Evolutionary conservation across 2,797 vertebrate species (phyloP).

Genomic region (Psittacula derbiana): DNA sequence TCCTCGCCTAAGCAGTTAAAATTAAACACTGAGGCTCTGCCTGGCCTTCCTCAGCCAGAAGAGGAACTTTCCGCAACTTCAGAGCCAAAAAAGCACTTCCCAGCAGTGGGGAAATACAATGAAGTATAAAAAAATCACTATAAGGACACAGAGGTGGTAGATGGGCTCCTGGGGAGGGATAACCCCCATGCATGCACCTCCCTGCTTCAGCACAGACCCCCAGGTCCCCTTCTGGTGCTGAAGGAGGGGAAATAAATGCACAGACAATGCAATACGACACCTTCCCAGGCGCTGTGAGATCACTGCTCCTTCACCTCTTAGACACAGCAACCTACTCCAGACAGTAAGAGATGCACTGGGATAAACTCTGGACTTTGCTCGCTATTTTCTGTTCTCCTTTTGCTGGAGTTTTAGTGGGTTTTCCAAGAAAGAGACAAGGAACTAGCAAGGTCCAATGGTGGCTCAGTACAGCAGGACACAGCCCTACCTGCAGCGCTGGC

Average conservation of each 20-base stretch:
- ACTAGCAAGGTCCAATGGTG: neutral
- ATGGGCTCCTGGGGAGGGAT: neutral
- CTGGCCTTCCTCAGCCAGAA: neutral
- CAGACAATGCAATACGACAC: neutral
- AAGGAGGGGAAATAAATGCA: neutral
- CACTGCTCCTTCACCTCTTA: neutral
- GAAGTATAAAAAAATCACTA: neutral
- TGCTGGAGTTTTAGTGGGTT: neutral
- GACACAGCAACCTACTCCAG: fast-evolving
- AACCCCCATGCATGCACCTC: neutral
- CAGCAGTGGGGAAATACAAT: fast-evolving
- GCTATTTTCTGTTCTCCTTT: neutral
- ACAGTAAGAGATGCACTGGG: neutral
- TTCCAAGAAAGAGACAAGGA: neutral
- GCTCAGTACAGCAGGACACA: neutral
- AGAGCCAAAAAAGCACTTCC: neutral
- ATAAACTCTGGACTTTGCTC: neutral
- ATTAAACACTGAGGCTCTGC: neutral
- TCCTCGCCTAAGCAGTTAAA: neutral
- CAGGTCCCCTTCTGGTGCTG: neutral
- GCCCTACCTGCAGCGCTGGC: neutral
- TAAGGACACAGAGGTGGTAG: neutral
- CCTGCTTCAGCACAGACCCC: fast-evolving
- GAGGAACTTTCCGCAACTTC: neutral
- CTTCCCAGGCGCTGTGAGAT: neutral